A percentile compares a stretch with the other conserved stretches of the same genome.
These are phyloP conservation scores for Balearica regulorum DNA, from an alignment of 2,797 vertebrate genomes.

Conservation along the genomic window DNA sequence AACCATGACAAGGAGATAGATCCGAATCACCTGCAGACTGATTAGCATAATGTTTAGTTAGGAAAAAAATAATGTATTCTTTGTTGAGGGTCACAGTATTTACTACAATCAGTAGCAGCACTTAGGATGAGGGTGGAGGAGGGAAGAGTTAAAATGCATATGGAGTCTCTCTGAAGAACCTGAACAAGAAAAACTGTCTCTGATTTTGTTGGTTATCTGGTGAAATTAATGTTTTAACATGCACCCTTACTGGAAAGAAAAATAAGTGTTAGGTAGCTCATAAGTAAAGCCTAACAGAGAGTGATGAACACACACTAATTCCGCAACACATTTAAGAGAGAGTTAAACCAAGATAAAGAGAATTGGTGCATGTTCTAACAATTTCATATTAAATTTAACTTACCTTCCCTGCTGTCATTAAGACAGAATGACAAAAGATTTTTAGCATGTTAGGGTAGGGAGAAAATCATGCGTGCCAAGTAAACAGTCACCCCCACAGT, in stretches of 20 bases:
- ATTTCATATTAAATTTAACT: background rate
- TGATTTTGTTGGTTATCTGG: background rate
- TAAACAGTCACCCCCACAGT: background rate
- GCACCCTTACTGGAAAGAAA: background rate
- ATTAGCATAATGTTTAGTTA: background rate
- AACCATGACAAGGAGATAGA: background rate
- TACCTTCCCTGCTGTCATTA: background rate
- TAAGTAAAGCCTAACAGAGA: background rate
- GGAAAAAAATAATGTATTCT: background rate
- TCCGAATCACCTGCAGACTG: background rate
- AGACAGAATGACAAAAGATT: background rate
- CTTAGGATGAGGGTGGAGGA: background rate
- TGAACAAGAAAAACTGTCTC: background rate
- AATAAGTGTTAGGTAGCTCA: background rate
- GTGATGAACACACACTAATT: background rate
- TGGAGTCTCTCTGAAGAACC: background rate
- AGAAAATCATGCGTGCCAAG: background rate
- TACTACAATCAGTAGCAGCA: background rate
- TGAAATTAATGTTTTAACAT: background rate
- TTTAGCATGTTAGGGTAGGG: background rate
- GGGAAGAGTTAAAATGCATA: background rate
- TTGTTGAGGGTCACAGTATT: background rate
- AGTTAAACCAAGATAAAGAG: background rate
- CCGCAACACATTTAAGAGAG: background rate
- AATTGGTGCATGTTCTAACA: background rate